Evolutionary conservation across 2,113 vertebrate species (phyloP).

Genomic region (Aphyosemion australe): DNA sequence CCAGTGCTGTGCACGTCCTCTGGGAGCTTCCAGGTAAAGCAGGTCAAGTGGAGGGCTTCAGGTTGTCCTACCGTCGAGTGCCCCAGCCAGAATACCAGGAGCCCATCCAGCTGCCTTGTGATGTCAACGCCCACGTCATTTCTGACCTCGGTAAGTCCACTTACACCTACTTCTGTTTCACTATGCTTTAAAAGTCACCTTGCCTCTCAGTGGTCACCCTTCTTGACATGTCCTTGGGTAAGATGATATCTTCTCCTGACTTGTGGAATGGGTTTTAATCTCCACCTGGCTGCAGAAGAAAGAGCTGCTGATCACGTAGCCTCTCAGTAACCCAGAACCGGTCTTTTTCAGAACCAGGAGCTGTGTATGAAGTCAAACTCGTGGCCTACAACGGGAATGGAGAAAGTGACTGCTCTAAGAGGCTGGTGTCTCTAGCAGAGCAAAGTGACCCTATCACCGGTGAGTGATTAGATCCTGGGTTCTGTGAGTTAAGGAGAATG

Average conservation of each 20-base stretch:
- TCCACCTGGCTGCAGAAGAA: too few species aligned
- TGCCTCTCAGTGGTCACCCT: too few species aligned
- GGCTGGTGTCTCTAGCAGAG: constrained; percentile 73
- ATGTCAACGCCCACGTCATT: constrained; percentile 70
- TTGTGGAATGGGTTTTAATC: too few species aligned
- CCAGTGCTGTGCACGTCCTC: constrained; percentile 73
- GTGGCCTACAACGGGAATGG: constrained; percentile 79
- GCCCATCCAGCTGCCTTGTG: constrained; percentile 66
- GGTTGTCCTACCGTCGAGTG: constrained; percentile 76
- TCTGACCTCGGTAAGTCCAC: constrained; percentile 70
- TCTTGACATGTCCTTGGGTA: too few species aligned
- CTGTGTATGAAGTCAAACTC: constrained; percentile 80
- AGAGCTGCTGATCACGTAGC: too few species aligned
- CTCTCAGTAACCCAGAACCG: background rate
- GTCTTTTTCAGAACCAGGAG: constrained; percentile 58
- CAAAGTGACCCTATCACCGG: constrained; percentile 66
- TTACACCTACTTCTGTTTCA: too few species aligned
- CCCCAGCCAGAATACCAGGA: constrained; percentile 68
- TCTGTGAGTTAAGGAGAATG: too few species aligned
- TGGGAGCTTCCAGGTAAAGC: constrained; percentile 77
- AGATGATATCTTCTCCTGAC: too few species aligned
- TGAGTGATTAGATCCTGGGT: constrained; percentile 25
- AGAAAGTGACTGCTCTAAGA: constrained; percentile 78
- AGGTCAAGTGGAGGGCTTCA: constrained; percentile 77
- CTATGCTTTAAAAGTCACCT: too few species aligned